These are phyloP conservation scores for Pantherophis vulpinus DNA, from an alignment of 2,797 vertebrate species.

Conservation along the genomic window DNA sequence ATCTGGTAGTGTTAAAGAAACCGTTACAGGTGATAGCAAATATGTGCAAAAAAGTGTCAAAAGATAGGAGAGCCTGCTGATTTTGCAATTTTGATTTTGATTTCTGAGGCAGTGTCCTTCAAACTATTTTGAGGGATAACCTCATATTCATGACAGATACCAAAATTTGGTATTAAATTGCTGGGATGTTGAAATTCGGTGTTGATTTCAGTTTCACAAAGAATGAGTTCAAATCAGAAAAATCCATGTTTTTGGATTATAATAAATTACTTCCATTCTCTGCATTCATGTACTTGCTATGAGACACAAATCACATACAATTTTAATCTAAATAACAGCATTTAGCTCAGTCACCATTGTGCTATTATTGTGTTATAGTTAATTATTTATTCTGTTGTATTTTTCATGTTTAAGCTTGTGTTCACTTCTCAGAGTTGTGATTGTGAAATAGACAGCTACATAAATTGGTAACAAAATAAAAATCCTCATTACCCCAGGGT, in stretches of 20 bases:
- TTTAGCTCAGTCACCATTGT: neutral
- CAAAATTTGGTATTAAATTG: neutral
- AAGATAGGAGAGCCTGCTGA: neutral
- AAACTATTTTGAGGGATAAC: neutral
- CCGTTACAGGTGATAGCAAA: neutral
- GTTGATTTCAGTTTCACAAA: neutral
- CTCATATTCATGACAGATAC: constrained; percentile 4
- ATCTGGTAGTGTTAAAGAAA: neutral
- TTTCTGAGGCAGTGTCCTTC: constrained; percentile 2
- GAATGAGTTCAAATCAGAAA: neutral
- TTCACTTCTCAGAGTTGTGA: neutral
- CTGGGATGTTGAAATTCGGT: neutral
- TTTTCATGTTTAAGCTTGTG: neutral
- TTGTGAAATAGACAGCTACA: neutral
- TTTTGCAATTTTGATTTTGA: no score
- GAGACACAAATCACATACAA: neutral
- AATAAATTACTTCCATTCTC: neutral
- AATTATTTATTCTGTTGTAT: neutral
- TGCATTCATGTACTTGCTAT: neutral
- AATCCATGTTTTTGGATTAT: neutral
- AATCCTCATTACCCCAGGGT: neutral
- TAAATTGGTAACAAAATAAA: neutral
- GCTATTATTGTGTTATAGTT: neutral
- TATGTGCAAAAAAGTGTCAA: neutral
- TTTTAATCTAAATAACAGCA: neutral